Base-by-base conservation (phyloP, 2,797 vertebrate genomes). In the Cossypha dichroa region DNA sequence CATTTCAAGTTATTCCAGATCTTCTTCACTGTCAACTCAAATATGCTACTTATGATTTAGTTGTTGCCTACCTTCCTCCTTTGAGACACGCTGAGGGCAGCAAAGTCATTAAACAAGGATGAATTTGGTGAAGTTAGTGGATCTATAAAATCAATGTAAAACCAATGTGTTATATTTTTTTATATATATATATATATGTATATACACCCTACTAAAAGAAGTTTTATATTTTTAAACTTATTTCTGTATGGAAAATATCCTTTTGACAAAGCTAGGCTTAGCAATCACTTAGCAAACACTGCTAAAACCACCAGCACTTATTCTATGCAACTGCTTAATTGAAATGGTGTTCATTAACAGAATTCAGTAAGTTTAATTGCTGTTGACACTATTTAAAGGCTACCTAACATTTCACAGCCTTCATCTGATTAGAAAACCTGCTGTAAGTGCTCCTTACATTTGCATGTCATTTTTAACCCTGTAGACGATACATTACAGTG, bases 71-170 rank as follows among this genome's bases (percentile, higher is more conserved):
- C 99, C 99, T 99, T 99, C 98, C 99, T 99, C 97, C 99, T 99
- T 97, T 99, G 99, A 94, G 99, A 99, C 97, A 99, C 98, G 74
- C 98, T 99, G 97, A 99, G 99, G 97, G 99, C 99, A 98, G 99
- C 98, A 98, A 99, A 99, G 97, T 99, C 99, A 98, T 99, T 99
- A 98, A 99, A 99, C 96, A 99, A 98, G 87, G 99, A 99, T 87
- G 99, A 99, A 96, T 99, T 99, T 87, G 99, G 98, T 92, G 99
- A 99, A 98, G 98, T 99, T 96, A 99, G 98, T 96, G 99, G 98
- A 99, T 99, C 99, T 99, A 96, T 58, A 98, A 97, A 85, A 93
- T 75, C 89, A 94, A 95, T 11, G 28, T 94, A 62, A 79, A 94
- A 15, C 25, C 51, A 52, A 59, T 11, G 81, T n/a, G 74, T 95